Percentiles rank a stretch among this genome's conserved stretches.
Evolutionary conservation across 1,140 invertebrate species (phyloP).

Genomic region (Drosophila nebulosa): DNA sequence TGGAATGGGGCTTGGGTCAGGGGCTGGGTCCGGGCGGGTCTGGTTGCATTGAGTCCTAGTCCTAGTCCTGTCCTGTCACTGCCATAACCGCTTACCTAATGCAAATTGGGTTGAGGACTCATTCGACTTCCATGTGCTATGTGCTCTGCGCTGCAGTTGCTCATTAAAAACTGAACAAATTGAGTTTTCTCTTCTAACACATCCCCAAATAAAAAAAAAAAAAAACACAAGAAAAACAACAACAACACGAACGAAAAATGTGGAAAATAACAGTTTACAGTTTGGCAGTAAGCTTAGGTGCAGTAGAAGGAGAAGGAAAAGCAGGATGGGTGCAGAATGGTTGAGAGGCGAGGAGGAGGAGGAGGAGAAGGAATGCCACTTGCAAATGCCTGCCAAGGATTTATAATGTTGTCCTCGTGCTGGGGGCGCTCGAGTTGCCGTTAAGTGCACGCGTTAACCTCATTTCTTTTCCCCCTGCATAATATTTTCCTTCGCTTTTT

Average conservation of each 20-base stretch:
- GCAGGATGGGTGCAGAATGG: neutral
- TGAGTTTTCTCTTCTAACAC: slow-evolving; percentile 59
- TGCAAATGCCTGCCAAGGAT: slow-evolving; percentile 74
- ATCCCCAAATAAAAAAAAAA: slow-evolving; percentile 37
- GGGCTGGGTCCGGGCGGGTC: too few species aligned
- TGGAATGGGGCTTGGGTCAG: too few species aligned
- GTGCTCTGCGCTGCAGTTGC: slow-evolving; percentile 32
- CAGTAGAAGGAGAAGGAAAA: neutral
- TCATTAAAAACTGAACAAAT: slow-evolving; percentile 76
- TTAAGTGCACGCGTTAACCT: slow-evolving; percentile 78
- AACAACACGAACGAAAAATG: neutral
- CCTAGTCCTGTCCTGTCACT: slow-evolving; percentile 30
- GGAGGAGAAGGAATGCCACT: slow-evolving; percentile 54
- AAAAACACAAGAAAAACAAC: neutral
- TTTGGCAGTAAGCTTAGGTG: slow-evolving; percentile 18
- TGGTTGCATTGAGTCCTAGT: slow-evolving; percentile 33
- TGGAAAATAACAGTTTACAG: slow-evolving; percentile 11
- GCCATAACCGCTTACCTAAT: slow-evolving; percentile 66
- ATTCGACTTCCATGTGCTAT: slow-evolving; percentile 26
- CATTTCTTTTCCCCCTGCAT: slow-evolving; percentile 48
- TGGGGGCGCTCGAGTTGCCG: slow-evolving; percentile 67
- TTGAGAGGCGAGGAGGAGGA: neutral
- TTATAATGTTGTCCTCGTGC: slow-evolving; percentile 77
- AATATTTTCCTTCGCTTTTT: slow-evolving; percentile 15
- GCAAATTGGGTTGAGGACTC: slow-evolving; percentile 47